Evolutionary conservation across 2,888 invertebrate species (phyloP).

Genomic region (Zootermopsis nevadensis): DNA sequence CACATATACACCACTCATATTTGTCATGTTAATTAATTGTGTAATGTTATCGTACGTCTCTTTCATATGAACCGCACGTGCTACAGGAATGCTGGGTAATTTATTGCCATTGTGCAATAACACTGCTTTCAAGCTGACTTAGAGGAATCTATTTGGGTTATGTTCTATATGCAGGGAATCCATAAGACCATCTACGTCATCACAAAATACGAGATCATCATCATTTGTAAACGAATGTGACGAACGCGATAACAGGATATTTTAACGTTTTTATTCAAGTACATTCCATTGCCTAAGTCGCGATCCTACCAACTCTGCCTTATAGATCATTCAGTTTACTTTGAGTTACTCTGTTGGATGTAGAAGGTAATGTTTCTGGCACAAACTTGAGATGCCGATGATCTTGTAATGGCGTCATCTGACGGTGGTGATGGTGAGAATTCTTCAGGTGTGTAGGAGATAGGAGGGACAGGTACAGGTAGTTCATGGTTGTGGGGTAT

Average conservation of each 20-base stretch:
- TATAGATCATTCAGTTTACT: too few species aligned
- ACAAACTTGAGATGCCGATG: not conserved
- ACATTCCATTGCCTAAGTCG: too few species aligned
- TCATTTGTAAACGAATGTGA: too few species aligned
- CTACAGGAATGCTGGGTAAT: conserved; percentile 10
- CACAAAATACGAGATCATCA: too few species aligned
- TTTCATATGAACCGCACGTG: conserved; percentile 2
- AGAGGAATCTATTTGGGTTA: not conserved
- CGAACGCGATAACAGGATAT: too few species aligned
- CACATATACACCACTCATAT: conserved; percentile 5
- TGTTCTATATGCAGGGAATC: not conserved
- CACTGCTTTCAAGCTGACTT: not conserved
- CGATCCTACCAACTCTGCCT: too few species aligned
- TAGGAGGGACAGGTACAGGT: too few species aligned
- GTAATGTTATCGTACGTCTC: not conserved
- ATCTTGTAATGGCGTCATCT: not conserved
- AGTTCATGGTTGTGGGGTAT: too few species aligned
- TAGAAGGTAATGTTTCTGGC: conserved; percentile 11
- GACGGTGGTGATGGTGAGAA: not conserved
- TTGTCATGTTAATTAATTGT: not conserved
- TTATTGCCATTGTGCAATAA: not conserved
- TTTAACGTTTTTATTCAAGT: too few species aligned
- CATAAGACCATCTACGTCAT: not conserved
- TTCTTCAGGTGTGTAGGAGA: too few species aligned
- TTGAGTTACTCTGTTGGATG: too few species aligned